Evolutionary conservation across 2,888 invertebrate species (phyloP).

Genomic region (Thalpophila matura): DNA sequence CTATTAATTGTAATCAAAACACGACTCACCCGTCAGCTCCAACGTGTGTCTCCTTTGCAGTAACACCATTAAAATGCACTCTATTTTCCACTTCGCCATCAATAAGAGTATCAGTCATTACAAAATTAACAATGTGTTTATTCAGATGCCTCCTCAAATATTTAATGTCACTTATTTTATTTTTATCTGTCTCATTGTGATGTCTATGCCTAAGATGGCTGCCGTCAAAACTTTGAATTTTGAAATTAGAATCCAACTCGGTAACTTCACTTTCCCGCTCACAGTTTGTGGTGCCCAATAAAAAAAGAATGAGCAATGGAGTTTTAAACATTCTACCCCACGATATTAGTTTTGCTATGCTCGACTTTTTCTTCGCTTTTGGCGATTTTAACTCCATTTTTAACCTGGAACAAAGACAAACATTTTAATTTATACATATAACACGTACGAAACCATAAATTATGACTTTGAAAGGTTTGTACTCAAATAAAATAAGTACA

Average conservation of each 20-base stretch:
- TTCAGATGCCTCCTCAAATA: slow-evolving; percentile 84
- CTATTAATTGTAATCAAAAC: neutral
- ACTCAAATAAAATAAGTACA: too few relatives aligned
- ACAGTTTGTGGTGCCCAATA: slow-evolving; percentile 83
- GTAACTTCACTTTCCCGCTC: slow-evolving; percentile 75
- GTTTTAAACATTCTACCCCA: slow-evolving; percentile 83
- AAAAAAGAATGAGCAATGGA: slow-evolving; percentile 80
- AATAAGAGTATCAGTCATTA: slow-evolving; percentile 91
- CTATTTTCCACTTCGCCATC: slow-evolving; percentile 94
- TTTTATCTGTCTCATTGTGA: slow-evolving; percentile 68
- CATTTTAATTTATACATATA: neutral
- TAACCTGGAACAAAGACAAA: slow-evolving; percentile 74
- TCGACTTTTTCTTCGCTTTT: slow-evolving; percentile 85
- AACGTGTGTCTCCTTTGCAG: slow-evolving; percentile 93
- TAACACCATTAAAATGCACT: slow-evolving; percentile 91
- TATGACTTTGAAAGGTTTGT: too few relatives aligned
- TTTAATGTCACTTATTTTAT: slow-evolving; percentile 81
- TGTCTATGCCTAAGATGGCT: slow-evolving; percentile 74
- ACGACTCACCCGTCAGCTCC: slow-evolving; percentile 88
- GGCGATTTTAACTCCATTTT: slow-evolving; percentile 86
- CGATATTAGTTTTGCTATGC: slow-evolving; percentile 74
- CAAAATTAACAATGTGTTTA: slow-evolving; percentile 90
- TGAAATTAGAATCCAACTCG: slow-evolving; percentile 64
- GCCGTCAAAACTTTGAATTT: slow-evolving; percentile 54
- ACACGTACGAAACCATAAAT: too few relatives aligned